Base-by-base conservation (phyloP, 1,140 invertebrate species). In the Pseudomyrmex cubaensis region DNA sequence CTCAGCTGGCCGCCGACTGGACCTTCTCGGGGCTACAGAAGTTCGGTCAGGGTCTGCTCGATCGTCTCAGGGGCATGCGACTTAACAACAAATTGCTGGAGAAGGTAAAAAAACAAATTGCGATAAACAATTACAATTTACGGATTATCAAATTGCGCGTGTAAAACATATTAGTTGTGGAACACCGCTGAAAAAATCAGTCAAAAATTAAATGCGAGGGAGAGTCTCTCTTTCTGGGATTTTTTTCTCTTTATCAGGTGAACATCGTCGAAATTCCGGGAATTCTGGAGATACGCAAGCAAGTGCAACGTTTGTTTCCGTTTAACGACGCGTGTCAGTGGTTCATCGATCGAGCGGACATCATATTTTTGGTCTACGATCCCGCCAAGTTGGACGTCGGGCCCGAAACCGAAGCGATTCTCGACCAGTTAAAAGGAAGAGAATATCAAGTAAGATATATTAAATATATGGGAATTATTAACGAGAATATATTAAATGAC, bases 181-280 rank as follows among this genome's bases (percentile, higher is more conserved):
- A n/a, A 25, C 0, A 25, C 25, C 25, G 25, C 3, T 0, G 13
- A 56, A 77, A 22, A 59, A 44, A 15, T 8, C 15, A 54, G 10
- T 54, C 25, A 13, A 20, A 48, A 17, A 48, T 8, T 70, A 0
- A 70, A 8, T 35, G 35, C 35, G 7, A 35, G 35, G 5, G 35
- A 35, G 35, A 7, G 35, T 35, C 5, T 35, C 35, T 35, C 35
- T 35, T 35, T 72, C 25, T 44, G 2, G 7, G 12, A 44, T 73
- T 57, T 56, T 54, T 17, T 15, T 54, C 15, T 70, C 63, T n/a
- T 9, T 15, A 48, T 25, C 92, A 98, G 98, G 97, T 99, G 15
- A 99, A 98, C 92, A 97, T 99, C 89, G 98, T 99, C 46, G 98
- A 99, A 95, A 99, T 99, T 91, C 98, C 98, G 70, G 98, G 98